A percentile compares a stretch with the other conserved stretches of the same genome.
phyloP scores from a whole-genome alignment of 2,797 vertebrate genomes.

The Dipus sagitta region DNA sequence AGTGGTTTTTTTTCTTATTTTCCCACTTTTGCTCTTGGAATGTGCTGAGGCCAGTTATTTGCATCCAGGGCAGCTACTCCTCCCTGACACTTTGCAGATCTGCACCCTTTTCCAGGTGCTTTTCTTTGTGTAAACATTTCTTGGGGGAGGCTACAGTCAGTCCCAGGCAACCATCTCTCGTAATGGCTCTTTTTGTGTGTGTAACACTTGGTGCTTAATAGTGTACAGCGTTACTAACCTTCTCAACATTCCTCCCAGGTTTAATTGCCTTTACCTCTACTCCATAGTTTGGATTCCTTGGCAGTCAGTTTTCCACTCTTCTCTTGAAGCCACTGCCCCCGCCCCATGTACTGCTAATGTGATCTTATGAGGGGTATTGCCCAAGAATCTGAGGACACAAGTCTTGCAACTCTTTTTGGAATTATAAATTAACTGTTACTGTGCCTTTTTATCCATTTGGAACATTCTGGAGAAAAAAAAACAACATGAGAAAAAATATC shows the following conservation, averaged over 20 bases:
- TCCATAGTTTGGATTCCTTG: constrained; percentile 70
- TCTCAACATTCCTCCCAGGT: background rate
- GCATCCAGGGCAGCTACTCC: constrained; percentile 67
- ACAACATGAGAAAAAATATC: background rate
- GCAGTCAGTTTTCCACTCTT: constrained; percentile 22
- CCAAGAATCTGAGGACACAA: background rate
- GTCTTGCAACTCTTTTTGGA: constrained; percentile 1
- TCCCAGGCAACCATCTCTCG: constrained; percentile 16
- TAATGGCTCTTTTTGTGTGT: background rate
- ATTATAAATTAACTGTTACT: background rate
- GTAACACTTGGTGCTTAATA: background rate
- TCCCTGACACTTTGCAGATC: constrained; percentile 78
- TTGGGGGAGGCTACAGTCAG: constrained; percentile 27
- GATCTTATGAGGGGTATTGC: background rate
- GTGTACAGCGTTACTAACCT: background rate
- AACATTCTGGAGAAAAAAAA: background rate
- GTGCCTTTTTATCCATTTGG: background rate
- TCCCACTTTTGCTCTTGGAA: constrained; percentile 80
- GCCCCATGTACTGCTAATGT: background rate
- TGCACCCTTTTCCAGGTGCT: constrained; percentile 70
- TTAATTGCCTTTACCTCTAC: background rate
- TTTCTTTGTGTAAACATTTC: constrained; percentile 56
- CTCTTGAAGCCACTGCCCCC: background rate
- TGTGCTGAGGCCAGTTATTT: constrained; percentile 81
- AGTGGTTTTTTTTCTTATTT: constrained; percentile 46